A percentile compares a stretch with the other conserved stretches of the same genome.
Conservation (phyloP, 2,113 vertebrate genomes). For the Notarius lentiginosus region DNA sequence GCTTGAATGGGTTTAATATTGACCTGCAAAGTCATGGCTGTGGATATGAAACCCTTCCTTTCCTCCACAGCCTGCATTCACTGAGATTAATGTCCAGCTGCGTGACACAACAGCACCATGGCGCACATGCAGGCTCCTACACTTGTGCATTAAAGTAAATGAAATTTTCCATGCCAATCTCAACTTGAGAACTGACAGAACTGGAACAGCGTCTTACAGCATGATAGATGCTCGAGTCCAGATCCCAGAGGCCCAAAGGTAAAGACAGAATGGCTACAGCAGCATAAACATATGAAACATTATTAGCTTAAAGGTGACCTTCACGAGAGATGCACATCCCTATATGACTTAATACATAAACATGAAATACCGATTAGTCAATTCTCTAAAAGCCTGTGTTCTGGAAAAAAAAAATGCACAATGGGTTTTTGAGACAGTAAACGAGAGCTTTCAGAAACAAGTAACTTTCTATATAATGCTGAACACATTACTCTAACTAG, state of each 20-base stretch:
- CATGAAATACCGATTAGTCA: constrained; percentile 26
- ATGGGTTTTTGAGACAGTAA: not conserved
- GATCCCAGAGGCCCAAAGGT: not conserved
- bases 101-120: not conserved
- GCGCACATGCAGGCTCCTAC: not conserved
- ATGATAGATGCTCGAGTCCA: constrained; percentile 1
- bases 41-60: constrained; percentile 12
- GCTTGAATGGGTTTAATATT: constrained; percentile 13
- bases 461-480: not conserved
- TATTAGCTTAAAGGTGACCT: constrained; percentile 38
- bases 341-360: constrained; percentile 27
- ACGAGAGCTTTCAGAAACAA: not conserved
- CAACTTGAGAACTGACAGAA: constrained; percentile 8
- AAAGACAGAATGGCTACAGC: not conserved
- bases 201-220: constrained; percentile 31
- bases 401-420: not conserved
- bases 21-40: not conserved
- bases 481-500: not conserved
- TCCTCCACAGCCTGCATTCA: not conserved
- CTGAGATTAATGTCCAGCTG: constrained; percentile 16
- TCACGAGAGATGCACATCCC: constrained; percentile 29
- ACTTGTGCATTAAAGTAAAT: constrained; percentile 34
- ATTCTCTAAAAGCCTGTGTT: constrained; percentile 25
- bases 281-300: constrained; percentile 28
- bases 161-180: constrained; percentile 22